phyloP scores from a whole-genome alignment of 2,888 invertebrate genomes.

The Lasioglossum lativentre region DNA sequence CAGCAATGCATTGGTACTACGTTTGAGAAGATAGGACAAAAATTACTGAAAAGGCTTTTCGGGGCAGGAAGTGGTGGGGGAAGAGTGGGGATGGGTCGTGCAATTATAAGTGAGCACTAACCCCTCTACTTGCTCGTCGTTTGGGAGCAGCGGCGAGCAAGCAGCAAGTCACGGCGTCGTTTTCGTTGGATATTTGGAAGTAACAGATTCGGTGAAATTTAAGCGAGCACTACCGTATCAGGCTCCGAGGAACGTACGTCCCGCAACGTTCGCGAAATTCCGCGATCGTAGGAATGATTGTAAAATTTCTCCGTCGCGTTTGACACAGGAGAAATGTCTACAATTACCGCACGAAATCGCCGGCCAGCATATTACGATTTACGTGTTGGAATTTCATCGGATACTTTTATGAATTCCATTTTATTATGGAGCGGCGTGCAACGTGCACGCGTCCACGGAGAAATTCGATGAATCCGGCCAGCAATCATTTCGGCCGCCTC shows the following conservation, averaged over 20 bases:
- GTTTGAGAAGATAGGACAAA: background rate
- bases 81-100: too few relatives aligned
- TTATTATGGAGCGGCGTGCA: conserved; percentile 21
- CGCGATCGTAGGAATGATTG: background rate
- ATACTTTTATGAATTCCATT: conserved; percentile 43
- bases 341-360: background rate
- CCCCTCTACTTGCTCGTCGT: background rate
- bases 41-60: background rate
- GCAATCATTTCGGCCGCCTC: conserved; percentile 19
- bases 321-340: conserved; percentile 3
- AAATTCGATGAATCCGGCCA: conserved; percentile 44
- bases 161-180: background rate
- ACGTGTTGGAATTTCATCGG: conserved; percentile 41
- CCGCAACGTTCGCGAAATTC: background rate
- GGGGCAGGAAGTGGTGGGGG: background rate
- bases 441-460: background rate
- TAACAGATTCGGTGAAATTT: background rate
- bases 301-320: background rate
- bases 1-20: background rate
- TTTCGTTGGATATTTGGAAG: background rate
- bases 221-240: background rate
- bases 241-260: background rate
- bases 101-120: background rate
- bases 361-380: conserved; percentile 22
- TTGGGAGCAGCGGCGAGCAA: too few relatives aligned